Conservation (phyloP, 2,797 vertebrate genomes). For the Pampus argenteus region DNA sequence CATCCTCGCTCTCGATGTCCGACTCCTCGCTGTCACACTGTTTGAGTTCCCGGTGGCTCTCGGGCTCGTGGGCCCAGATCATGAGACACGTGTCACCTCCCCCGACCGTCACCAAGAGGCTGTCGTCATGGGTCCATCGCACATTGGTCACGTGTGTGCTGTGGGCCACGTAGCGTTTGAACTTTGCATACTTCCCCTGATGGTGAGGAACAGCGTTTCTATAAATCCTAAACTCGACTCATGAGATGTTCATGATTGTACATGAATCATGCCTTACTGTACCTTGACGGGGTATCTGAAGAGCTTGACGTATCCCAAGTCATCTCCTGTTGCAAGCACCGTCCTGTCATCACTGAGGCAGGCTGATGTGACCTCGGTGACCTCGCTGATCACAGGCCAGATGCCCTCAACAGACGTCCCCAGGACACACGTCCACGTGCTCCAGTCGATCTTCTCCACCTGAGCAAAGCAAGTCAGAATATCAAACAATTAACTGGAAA, state of each 20-base stretch:
- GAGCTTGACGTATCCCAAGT: slow-evolving; percentile 97
- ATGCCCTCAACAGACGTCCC: slow-evolving; percentile 95
- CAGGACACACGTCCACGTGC: slow-evolving; percentile 96
- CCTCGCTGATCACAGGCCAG: slow-evolving; percentile 96
- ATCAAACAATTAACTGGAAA: neutral
- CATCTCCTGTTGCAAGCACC: slow-evolving; percentile 96
- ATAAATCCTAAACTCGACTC: slow-evolving; percentile 27
- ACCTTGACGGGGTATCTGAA: slow-evolving; percentile 97
- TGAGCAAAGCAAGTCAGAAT: slow-evolving; percentile 64
- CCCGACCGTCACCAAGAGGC: slow-evolving; percentile 92
- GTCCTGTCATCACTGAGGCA: slow-evolving; percentile 93
- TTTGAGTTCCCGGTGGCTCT: slow-evolving; percentile 89
- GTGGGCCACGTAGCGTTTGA: slow-evolving; percentile 96
- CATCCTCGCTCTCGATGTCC: slow-evolving; percentile 96
- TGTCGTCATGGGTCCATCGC: slow-evolving; percentile 95
- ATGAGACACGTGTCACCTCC: slow-evolving; percentile 96
- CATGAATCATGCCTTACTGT: slow-evolving; percentile 55
- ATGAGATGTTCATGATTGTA: neutral
- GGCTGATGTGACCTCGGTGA: slow-evolving; percentile 93
- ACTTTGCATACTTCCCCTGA: slow-evolving; percentile 97
- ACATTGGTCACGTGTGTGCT: slow-evolving; percentile 98
- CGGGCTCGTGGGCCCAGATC: slow-evolving; percentile 94
- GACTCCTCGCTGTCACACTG: slow-evolving; percentile 97
- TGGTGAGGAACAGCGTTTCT: slow-evolving; percentile 47
- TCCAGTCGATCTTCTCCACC: slow-evolving; percentile 98